phyloP scores from a whole-genome alignment of 2,113 vertebrate species.

The Ivindomyrus marchei region DNA sequence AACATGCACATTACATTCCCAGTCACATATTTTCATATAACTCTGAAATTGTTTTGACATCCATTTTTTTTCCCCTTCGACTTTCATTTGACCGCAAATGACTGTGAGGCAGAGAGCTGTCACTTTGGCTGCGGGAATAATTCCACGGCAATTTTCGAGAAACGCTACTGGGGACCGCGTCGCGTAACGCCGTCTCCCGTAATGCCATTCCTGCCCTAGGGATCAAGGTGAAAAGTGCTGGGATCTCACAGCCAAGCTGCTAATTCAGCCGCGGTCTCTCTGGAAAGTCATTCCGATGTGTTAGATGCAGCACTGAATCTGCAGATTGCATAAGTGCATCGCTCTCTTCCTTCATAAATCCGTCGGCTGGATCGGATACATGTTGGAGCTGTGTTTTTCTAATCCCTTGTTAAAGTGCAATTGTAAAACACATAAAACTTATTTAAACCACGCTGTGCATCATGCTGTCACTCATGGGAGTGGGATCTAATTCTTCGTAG shows the following conservation, averaged over 20 bases:
- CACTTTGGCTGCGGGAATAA: constrained; percentile 51
- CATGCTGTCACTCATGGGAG: neutral
- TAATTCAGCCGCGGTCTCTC: neutral
- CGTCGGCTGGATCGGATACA: neutral
- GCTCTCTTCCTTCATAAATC: neutral
- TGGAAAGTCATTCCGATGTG: neutral
- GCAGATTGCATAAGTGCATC: neutral
- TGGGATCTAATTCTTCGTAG: neutral
- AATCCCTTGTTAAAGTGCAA: neutral
- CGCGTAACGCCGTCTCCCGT: neutral
- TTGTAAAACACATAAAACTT: neutral
- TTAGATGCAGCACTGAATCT: neutral
- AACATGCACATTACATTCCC: neutral
- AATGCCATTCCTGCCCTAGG: neutral
- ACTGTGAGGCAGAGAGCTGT: constrained; percentile 41
- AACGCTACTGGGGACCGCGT: constrained; percentile 44
- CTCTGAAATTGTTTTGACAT: constrained; percentile 55
- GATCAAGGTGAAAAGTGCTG: neutral
- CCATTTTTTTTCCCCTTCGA: constrained; percentile 26
- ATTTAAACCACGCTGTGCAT: neutral
- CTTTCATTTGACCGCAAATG: constrained; percentile 41
- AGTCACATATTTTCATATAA: constrained; percentile 16
- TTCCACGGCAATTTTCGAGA: constrained; percentile 56
- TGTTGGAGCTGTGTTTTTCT: neutral
- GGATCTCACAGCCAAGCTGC: neutral